Evolutionary conservation across 1,140 invertebrate species (phyloP).

Genomic region (Diplogasteroides magnus): DNA sequence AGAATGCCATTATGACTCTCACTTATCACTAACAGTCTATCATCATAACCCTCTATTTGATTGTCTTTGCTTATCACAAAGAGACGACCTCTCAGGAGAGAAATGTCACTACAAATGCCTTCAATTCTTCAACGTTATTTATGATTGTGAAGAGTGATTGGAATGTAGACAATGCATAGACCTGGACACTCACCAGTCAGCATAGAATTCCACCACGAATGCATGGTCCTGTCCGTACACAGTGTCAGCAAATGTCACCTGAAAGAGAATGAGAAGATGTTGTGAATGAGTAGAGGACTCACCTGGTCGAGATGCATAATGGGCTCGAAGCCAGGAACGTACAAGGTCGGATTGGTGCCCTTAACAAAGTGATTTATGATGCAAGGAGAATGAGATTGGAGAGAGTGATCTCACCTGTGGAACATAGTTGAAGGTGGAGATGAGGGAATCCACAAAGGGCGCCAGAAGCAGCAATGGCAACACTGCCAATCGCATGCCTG

Average conservation of each 20-base stretch:
- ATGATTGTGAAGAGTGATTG: too few relatives aligned
- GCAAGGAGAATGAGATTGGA: neutral
- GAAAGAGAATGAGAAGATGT: too few relatives aligned
- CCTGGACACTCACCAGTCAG: constrained; percentile 49
- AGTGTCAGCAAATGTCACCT: constrained; percentile 51
- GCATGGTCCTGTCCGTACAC: constrained; percentile 44
- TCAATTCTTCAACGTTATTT: too few relatives aligned
- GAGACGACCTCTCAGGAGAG: too few relatives aligned
- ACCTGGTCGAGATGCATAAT: constrained; percentile 52
- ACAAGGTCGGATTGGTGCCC: constrained; percentile 49
- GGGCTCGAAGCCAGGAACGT: constrained; percentile 48
- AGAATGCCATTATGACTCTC: too few relatives aligned
- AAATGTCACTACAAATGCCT: too few relatives aligned
- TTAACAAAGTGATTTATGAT: neutral
- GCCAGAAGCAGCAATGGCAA: constrained; percentile 4
- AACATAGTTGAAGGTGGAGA: constrained; percentile 39
- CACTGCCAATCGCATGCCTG: too few relatives aligned
- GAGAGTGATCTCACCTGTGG: neutral
- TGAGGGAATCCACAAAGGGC: constrained; percentile 2
- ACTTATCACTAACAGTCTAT: too few relatives aligned
- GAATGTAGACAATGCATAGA: too few relatives aligned
- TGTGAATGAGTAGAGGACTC: too few relatives aligned
- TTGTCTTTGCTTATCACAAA: too few relatives aligned
- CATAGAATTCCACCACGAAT: constrained; percentile 55
- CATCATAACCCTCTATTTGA: too few relatives aligned